Evolutionary conservation across 2,888 invertebrate genomes (phyloP).

Genomic region (Agrochola litura): DNA sequence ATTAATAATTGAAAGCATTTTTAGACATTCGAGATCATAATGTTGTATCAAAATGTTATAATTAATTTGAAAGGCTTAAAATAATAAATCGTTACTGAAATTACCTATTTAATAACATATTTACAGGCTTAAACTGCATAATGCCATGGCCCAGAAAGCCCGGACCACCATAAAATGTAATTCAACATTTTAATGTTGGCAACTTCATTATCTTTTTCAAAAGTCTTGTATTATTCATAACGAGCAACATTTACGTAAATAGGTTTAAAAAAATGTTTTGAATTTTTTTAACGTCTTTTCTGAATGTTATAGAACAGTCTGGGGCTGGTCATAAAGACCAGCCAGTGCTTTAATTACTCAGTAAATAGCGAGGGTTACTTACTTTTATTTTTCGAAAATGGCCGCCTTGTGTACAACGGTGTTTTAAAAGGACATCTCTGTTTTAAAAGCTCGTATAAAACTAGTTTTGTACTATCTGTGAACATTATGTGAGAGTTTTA

Average conservation of each 20-base stretch:
- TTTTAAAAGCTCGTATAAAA: conserved; percentile 37
- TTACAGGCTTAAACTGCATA: conserved; percentile 15
- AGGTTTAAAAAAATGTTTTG: conserved; percentile 64
- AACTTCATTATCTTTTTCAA: conserved; percentile 51
- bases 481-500: conserved; percentile 4
- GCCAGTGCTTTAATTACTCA: conserved; percentile 77
- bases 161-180: conserved; percentile 36
- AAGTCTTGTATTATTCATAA: conserved; percentile 69
- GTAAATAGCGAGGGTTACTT: conserved; percentile 71
- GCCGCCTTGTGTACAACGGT: conserved; percentile 37
- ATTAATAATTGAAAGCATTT: neutral
- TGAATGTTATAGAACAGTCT: conserved; percentile 70
- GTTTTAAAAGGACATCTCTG: conserved; percentile 39
- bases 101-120: neutral
- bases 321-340: conserved; percentile 71
- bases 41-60: neutral
- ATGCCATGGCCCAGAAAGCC: conserved; percentile 18
- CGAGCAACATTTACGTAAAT: conserved; percentile 72
- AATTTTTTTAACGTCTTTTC: conserved; percentile 62
- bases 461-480: conserved; percentile 37
- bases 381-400: conserved; percentile 66
- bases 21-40: neutral
- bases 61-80: neutral
- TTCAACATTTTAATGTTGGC: conserved; percentile 41
- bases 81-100: neutral